Percentiles rank a stretch among this genome's conserved stretches.
Evolutionary conservation across 2,797 vertebrate genomes (phyloP).

Genomic region (Eupleurogrammus muticus): DNA sequence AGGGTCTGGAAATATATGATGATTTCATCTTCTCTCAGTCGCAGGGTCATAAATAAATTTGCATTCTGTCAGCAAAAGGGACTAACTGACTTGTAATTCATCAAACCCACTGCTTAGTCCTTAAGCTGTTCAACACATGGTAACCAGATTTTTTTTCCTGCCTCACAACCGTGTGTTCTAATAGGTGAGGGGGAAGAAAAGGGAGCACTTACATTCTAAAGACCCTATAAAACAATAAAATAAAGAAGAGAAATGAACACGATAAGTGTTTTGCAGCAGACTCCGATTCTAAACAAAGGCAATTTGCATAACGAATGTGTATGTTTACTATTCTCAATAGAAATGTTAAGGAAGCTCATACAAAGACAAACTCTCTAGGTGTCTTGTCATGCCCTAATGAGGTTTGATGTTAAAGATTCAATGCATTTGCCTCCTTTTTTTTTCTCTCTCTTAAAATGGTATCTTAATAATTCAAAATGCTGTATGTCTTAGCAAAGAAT

Average conservation of each 20-base stretch:
- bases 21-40: constrained; percentile 81
- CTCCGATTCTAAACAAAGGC: constrained; percentile 30
- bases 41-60: constrained; percentile 80
- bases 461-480: constrained; percentile 30
- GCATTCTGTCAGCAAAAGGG: constrained; percentile 72
- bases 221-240: constrained; percentile 62
- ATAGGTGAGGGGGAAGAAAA: constrained; percentile 49
- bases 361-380: not conserved
- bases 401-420: constrained; percentile 16
- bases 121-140: constrained; percentile 68
- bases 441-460: constrained; percentile 11
- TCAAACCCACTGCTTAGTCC: constrained; percentile 65
- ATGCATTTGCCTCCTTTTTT: constrained; percentile 8
- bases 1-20: constrained; percentile 77
- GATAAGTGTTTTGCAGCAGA: constrained; percentile 37
- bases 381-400: constrained; percentile 30
- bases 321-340: constrained; percentile 31
- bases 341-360: constrained; percentile 22
- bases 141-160: constrained; percentile 46
- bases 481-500: constrained; percentile 23
- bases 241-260: constrained; percentile 55
- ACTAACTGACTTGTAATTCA: constrained; percentile 76
- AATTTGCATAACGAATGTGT: constrained; percentile 33
- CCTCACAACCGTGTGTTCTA: constrained; percentile 46
- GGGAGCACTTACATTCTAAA: constrained; percentile 53